These are phyloP conservation scores for Eclectus roratus DNA, from an alignment of 2,113 vertebrate species.

Conservation along the genomic window DNA sequence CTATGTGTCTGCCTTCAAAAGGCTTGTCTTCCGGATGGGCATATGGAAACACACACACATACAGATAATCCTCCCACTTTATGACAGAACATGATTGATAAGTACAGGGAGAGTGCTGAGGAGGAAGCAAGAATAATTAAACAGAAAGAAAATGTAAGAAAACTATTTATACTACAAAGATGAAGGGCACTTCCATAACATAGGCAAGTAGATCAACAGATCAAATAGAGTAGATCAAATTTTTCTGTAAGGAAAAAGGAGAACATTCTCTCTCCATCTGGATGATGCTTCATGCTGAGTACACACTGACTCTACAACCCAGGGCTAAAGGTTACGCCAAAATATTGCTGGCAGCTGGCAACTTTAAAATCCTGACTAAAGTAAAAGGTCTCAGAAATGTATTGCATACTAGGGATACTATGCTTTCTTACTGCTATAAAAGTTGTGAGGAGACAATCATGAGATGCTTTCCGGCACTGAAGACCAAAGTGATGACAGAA, in stretches of 20 bases:
- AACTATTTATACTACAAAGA: background rate
- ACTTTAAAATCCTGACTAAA: background rate
- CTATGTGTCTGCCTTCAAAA: background rate
- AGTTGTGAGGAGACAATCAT: background rate
- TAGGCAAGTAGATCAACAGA: fast-evolving
- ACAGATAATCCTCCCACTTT: background rate
- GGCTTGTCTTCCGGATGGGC: background rate
- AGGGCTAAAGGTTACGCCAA: background rate
- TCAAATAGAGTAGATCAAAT: background rate
- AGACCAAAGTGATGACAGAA: background rate
- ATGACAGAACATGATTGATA: background rate
- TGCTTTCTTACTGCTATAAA: background rate
- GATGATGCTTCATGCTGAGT: background rate
- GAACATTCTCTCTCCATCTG: background rate
- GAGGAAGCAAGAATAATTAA: background rate
- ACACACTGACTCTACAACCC: background rate
- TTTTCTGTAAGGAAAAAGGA: background rate
- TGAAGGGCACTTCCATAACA: background rate
- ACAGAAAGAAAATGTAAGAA: background rate
- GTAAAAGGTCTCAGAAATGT: background rate
- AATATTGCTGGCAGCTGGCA: background rate
- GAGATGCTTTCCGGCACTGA: background rate
- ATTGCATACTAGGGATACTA: background rate
- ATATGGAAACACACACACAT: background rate
- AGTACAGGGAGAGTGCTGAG: background rate